These are phyloP conservation scores for Eublepharis macularius DNA, from an alignment of 2,113 vertebrate genomes.

Conservation along the genomic window DNA sequence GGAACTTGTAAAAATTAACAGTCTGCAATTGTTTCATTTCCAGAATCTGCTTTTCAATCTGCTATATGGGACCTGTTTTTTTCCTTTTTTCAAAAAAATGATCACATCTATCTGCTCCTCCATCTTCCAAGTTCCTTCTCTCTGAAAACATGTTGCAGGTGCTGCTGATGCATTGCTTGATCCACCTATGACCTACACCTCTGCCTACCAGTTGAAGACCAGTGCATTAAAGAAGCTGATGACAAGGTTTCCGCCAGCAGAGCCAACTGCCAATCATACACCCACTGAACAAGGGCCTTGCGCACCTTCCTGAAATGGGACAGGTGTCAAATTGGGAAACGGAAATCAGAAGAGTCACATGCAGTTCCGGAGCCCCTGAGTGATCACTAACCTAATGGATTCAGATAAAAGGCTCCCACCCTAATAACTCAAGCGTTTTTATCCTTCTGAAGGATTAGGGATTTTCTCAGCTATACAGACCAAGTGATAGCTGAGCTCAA, in stretches of 20 bases:
- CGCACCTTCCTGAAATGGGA: too few species aligned
- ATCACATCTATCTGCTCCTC: neutral
- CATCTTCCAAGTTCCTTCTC: neutral
- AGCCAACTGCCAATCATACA: neutral
- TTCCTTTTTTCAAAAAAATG: neutral
- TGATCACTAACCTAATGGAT: neutral
- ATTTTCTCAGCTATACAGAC: neutral
- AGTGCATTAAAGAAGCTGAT: neutral
- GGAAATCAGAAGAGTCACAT: too few species aligned
- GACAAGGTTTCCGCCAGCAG: neutral
- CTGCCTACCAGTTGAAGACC: neutral
- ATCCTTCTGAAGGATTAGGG: neutral
- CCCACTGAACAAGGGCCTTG: too few species aligned
- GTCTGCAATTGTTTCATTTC: neutral
- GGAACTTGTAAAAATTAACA: neutral
- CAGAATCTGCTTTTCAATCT: neutral
- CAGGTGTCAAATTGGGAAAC: too few species aligned
- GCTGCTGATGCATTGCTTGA: too few species aligned
- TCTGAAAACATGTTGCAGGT: neutral
- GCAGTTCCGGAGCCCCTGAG: too few species aligned
- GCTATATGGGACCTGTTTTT: neutral
- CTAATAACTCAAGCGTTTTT: neutral
- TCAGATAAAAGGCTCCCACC: neutral
- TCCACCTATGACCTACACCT: too few species aligned
- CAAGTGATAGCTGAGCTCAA: neutral